Percentiles rank a stretch among this genome's conserved stretches.
These are phyloP conservation scores for Arctocebus calabarensis DNA, from an alignment of 2,797 vertebrate genomes.

Conservation along the genomic window DNA sequence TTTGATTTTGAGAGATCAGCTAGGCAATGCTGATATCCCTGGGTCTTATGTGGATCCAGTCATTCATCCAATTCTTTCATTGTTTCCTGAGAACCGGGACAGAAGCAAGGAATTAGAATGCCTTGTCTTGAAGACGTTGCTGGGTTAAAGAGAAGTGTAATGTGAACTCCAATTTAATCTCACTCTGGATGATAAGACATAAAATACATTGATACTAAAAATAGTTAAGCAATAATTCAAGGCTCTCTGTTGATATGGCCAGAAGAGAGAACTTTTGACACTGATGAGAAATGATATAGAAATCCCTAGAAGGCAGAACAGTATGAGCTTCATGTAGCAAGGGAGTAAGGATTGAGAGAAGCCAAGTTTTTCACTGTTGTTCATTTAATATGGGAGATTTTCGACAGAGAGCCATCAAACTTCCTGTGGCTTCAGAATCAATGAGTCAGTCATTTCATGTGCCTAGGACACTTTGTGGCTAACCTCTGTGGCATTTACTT, in stretches of 20 bases:
- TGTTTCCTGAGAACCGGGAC: constrained; percentile 6
- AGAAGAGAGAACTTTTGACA: constrained; percentile 50
- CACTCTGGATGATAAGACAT: background rate
- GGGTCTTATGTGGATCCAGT: background rate
- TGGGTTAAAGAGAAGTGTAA: background rate
- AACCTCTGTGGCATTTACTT: constrained; percentile 10
- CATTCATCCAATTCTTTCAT: background rate
- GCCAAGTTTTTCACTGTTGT: background rate
- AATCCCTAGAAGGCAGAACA: background rate
- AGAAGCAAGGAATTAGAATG: constrained; percentile 46
- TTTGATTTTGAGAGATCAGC: constrained; percentile 32
- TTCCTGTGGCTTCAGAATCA: constrained; percentile 6
- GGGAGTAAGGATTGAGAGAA: background rate
- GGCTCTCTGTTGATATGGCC: constrained; percentile 6
- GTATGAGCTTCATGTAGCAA: background rate
- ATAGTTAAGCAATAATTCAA: constrained; percentile 13
- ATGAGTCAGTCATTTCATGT: background rate
- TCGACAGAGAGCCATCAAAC: background rate
- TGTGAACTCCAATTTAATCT: background rate
- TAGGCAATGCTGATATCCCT: background rate
- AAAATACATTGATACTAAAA: constrained; percentile 48
- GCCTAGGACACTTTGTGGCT: background rate
- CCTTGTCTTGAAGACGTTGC: background rate
- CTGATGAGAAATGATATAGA: constrained; percentile 13
- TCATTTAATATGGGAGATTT: constrained; percentile 24